phyloP scores from a whole-genome alignment of 2,797 vertebrate species.

The Euthynnus affinis region DNA sequence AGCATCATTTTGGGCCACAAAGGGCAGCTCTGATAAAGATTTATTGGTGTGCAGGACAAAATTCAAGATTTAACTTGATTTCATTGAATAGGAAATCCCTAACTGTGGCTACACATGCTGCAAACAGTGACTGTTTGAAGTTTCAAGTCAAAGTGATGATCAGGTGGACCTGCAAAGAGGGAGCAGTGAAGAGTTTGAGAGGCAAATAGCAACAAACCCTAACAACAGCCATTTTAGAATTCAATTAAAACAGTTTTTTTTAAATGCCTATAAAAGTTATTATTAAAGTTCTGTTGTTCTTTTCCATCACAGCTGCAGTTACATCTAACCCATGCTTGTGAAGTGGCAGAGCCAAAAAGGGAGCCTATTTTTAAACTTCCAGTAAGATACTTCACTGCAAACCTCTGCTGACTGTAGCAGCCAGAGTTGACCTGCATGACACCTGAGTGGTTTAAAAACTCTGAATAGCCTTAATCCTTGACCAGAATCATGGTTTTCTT shows the following conservation, averaged over 20 bases:
- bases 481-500: not conserved
- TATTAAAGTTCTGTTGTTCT: constrained; percentile 45
- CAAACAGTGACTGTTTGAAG: not conserved
- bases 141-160: not conserved
- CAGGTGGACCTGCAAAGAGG: not conserved
- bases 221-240: constrained; percentile 62
- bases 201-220: constrained; percentile 23
- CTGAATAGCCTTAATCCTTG: not conserved
- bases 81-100: not conserved
- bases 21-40: no score
- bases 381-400: constrained; percentile 56
- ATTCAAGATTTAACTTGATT: not conserved
- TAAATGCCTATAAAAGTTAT: constrained; percentile 61
- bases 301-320: constrained; percentile 70
- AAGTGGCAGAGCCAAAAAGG: constrained; percentile 40
- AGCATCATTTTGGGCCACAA: not conserved
- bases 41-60: no score
- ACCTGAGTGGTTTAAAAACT: constrained; percentile 20
- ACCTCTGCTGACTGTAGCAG: constrained; percentile 48
- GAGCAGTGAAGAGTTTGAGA: not conserved
- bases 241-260: constrained; percentile 30
- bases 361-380: constrained; percentile 79
- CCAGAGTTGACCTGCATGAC: constrained; percentile 4
- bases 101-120: not conserved
- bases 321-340: constrained; percentile 38